Evolutionary conservation across 2,797 vertebrate genomes (phyloP), one percentile per base, ranked within the genome.

Genomic region (Gymnoscopelus braueri): DNA sequence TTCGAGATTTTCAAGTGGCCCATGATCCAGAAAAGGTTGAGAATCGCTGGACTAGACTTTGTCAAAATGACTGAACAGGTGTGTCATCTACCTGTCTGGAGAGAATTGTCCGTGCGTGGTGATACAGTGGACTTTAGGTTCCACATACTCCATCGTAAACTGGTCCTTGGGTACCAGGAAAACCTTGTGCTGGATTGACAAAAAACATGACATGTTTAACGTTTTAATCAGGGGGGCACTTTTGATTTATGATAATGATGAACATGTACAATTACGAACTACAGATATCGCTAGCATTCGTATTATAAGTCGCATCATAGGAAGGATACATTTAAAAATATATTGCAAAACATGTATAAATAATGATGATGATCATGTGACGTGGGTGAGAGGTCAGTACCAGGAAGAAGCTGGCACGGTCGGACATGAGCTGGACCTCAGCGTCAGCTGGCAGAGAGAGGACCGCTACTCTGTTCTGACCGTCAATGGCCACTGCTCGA

Each of bases 331-430:
- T 32, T 32, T 32, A 3, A 4, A 32, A 32, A 32, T 5, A 32
- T 32, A 32, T 32, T 32, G 39, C 9, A 44, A 44, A 44, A 44
- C 10, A 44, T 35, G 32, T 19, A 29, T 29, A 39, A 39, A 39
- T 39, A 15, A 67, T 19, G 3, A 56, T 53, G 53, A 10, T 35
- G 3, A 57, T 12, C 55, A 67, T 58, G 53, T 66, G 54, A 67
- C 13, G 0, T 0, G 7, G 19, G 14, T 0, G 23, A 0, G 24
- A 5, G 54, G 94, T 95, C 82, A 35, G 32, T 44, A 99, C 98
- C 95, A 99, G 88, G 84, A 97, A 96, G 89, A 98, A 96, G 75
- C 72, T 93, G 3, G 95, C 93, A 2, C 84, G 92, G 75, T 96
- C 94, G 0, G 95, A 93, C 0, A 80, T 84, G 63, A 99, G 90